Evolutionary conservation across 2,888 invertebrate genomes (phyloP), one percentile per base, ranked within the genome.

Genomic region (Vanessa cardui): DNA sequence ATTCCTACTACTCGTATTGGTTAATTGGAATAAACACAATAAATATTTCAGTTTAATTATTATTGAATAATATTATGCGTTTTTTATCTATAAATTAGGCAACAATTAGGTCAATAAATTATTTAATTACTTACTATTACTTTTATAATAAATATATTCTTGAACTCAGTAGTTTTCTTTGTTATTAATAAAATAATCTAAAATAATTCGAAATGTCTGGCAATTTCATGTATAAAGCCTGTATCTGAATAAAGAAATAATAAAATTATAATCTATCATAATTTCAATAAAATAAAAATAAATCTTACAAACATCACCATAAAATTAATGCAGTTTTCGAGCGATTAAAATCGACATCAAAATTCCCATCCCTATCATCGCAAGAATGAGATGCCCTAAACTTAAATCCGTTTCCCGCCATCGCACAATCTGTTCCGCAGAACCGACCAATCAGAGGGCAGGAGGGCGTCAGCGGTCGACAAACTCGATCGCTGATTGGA

Each of bases 331-430:
- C 15, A n/a, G n/a, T n/a, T 6, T 16, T n/a, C 5, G 16, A 7
- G 7, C 7, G 6, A 47, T 18, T 47, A 1, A 1, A 18, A n/a
- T 62, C 31, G 44, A 52, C 45, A 54, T 6, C 21, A 21, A 39
- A 18, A 7, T 12, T 39, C 64, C 66, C 82, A 72, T 71, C 82
- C 72, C 84, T 86, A 78, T 72, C 77, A 81, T 84, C 83, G 85
- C 83, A 90, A 89, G 90, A 90, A 90, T 88, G 90, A 90, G 90
- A 90, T 88, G 87, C 89, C 84, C 87, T 87, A 86, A 77, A 77
- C 73, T 76, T 75, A 77, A 80, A 80, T 79, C 90, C 87, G 87
- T 88, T 91, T 91, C 90, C 89, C 88, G 91, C 89, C 90, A 91
- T 92, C 87, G 85, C 86, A 83, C 89, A 91, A 92, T 90, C 90